These are phyloP conservation scores for Antennarius maculatus DNA, from an alignment of 2,797 vertebrate species.

Conservation along the genomic window DNA sequence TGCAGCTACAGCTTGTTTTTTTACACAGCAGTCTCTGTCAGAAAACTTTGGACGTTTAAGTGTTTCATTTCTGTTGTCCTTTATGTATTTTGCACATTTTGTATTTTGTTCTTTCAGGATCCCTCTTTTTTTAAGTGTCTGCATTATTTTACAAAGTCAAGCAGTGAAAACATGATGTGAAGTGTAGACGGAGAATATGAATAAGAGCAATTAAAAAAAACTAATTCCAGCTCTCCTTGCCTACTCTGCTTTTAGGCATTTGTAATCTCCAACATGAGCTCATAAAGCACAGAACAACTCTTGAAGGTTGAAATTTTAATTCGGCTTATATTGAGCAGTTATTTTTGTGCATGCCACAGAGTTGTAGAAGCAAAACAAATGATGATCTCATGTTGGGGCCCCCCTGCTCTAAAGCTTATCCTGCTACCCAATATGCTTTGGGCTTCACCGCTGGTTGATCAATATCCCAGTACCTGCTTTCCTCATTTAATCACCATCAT, in stretches of 20 bases:
- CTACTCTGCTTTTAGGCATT: slow-evolving; percentile 34
- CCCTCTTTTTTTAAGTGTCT: slow-evolving; percentile 30
- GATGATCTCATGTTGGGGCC: slow-evolving; percentile 49
- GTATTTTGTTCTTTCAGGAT: slow-evolving; percentile 25
- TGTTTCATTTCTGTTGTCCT: slow-evolving; percentile 40
- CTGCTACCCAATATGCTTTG: slow-evolving; percentile 43
- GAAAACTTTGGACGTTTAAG: slow-evolving; percentile 15
- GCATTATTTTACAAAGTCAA: slow-evolving; percentile 13
- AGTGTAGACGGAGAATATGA: background rate
- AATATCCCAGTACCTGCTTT: slow-evolving; percentile 48
- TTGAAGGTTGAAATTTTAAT: slow-evolving; percentile 5
- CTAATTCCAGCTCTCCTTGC: slow-evolving; percentile 2
- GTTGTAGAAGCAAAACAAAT: slow-evolving; percentile 3
- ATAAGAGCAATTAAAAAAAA: background rate
- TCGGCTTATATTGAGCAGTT: background rate
- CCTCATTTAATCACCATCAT: slow-evolving; percentile 42
- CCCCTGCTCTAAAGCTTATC: slow-evolving; percentile 25
- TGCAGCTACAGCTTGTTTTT: background rate
- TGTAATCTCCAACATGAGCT: slow-evolving; percentile 55
- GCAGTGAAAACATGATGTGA: background rate
- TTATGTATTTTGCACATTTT: slow-evolving; percentile 29
- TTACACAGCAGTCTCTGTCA: slow-evolving; percentile 9
- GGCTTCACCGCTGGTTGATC: slow-evolving; percentile 38
- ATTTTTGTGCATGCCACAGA: slow-evolving; percentile 4
- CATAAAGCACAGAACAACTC: background rate